A percentile compares a stretch with the other conserved stretches of the same genome.
These are phyloP conservation scores for Leptoclinus maculatus DNA, from an alignment of 2,797 vertebrate genomes.

Conservation along the genomic window DNA sequence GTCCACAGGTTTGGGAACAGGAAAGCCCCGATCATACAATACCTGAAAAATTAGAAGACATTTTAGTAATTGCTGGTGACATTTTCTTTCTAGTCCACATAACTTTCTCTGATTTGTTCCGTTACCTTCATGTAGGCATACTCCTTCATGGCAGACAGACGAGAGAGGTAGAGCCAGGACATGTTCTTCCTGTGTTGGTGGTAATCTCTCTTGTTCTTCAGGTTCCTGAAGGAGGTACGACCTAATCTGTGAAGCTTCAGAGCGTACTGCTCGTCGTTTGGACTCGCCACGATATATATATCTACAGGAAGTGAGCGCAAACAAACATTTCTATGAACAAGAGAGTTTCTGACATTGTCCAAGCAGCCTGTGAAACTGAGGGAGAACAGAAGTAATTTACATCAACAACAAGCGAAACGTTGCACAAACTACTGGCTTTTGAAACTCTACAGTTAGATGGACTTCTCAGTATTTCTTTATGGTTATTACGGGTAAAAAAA, in stretches of 20 bases:
- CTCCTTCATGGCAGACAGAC: constrained; percentile 97
- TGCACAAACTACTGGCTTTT: neutral
- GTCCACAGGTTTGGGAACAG: constrained; percentile 96
- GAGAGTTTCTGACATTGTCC: neutral
- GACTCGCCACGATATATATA: constrained; percentile 95
- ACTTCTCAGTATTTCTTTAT: neutral
- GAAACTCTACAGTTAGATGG: neutral
- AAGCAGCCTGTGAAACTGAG: neutral
- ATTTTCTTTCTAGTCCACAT: neutral
- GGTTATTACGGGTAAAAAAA: neutral
- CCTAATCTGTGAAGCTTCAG: constrained; percentile 95
- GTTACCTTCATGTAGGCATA: constrained; percentile 98
- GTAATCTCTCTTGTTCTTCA: constrained; percentile 99
- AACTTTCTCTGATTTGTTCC: neutral
- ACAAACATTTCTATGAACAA: neutral
- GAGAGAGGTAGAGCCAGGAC: constrained; percentile 98
- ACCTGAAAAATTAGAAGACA: constrained; percentile 74
- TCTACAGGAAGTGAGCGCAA: constrained; percentile 78
- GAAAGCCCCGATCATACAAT: constrained; percentile 92
- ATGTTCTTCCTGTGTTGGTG: constrained; percentile 94
- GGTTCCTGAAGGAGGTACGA: constrained; percentile 94
- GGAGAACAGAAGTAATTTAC: neutral
- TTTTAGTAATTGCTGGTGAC: neutral
- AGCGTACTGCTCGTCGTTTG: constrained; percentile 90
- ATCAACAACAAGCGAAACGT: neutral